Percentiles rank a stretch among this genome's conserved stretches.
phyloP scores from a whole-genome alignment of 2,797 vertebrate species.

The Centroberyx gerrardi region DNA sequence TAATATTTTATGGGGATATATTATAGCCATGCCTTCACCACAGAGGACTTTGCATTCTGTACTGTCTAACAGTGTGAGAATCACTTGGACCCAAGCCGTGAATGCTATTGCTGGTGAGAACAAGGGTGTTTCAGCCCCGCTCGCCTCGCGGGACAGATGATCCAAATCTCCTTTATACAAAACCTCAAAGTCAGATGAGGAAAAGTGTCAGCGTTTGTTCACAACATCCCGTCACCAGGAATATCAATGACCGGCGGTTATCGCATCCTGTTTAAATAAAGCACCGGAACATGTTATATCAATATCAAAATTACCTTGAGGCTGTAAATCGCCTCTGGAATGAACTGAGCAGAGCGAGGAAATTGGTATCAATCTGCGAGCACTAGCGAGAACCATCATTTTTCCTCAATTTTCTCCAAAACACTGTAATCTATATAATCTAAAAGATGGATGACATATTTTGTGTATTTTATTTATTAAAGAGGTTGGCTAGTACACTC shows the following conservation, averaged over 20 bases:
- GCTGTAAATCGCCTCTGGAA: too few species aligned
- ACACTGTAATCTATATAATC: too few species aligned
- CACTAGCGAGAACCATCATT: too few species aligned
- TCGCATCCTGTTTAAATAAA: not conserved
- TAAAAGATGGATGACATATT: too few species aligned
- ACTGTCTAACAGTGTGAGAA: constrained; percentile 12
- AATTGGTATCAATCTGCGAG: too few species aligned
- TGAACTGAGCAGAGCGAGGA: too few species aligned
- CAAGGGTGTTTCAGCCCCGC: not conserved
- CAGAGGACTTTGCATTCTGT: not conserved
- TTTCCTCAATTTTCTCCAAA: too few species aligned
- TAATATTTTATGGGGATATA: constrained; percentile 2
- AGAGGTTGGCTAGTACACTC: too few species aligned
- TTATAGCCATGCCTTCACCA: not conserved
- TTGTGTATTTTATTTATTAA: too few species aligned
- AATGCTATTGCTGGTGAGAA: constrained; percentile 2
- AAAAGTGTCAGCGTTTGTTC: not conserved
- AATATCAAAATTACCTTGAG: not conserved
- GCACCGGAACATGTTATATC: not conserved
- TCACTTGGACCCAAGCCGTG: not conserved
- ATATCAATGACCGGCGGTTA: constrained; percentile 13
- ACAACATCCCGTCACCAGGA: constrained; percentile 14
- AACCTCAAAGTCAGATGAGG: not conserved
- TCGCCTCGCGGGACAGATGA: not conserved
- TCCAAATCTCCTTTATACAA: constrained; percentile 9